These are phyloP conservation scores for Lycodopsis pacificus DNA, from an alignment of 2,797 vertebrate genomes.

Conservation along the genomic window DNA sequence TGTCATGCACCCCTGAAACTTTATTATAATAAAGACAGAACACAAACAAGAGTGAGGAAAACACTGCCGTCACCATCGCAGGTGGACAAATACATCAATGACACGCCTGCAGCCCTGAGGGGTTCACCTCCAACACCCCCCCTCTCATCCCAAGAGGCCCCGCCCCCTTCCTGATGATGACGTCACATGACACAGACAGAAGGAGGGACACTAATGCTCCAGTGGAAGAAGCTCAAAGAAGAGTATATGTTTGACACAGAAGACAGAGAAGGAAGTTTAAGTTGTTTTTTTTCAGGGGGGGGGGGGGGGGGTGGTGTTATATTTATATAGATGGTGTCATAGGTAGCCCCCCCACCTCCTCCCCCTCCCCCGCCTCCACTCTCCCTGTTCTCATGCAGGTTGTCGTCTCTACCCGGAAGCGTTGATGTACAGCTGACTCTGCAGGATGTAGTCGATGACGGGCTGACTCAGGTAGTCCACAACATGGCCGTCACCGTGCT, in stretches of 20 bases:
- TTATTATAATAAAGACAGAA: constrained; percentile 24
- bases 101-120: constrained; percentile 29
- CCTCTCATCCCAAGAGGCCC: not conserved
- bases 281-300: not conserved
- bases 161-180: constrained; percentile 52
- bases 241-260: constrained; percentile 79
- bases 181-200: constrained; percentile 80
- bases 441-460: constrained; percentile 98
- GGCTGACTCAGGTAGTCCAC: constrained; percentile 97
- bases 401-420: constrained; percentile 88
- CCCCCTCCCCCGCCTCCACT: not conserved
- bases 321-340: constrained; percentile 4
- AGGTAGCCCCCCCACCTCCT: not conserved
- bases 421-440: constrained; percentile 98
- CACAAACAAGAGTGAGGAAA: constrained; percentile 16
- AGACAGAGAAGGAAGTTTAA: constrained; percentile 66
- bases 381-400: constrained; percentile 43
- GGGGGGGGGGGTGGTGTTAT: not conserved
- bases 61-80: constrained; percentile 4
- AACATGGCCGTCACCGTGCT: constrained; percentile 96
- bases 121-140: not conserved
- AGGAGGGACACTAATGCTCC: constrained; percentile 72
- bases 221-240: constrained; percentile 68
- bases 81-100: constrained; percentile 8
- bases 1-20: constrained; percentile 38